phyloP scores from a whole-genome alignment of 1,140 invertebrate genomes.

The Tyrophagus putrescentiae region DNA sequence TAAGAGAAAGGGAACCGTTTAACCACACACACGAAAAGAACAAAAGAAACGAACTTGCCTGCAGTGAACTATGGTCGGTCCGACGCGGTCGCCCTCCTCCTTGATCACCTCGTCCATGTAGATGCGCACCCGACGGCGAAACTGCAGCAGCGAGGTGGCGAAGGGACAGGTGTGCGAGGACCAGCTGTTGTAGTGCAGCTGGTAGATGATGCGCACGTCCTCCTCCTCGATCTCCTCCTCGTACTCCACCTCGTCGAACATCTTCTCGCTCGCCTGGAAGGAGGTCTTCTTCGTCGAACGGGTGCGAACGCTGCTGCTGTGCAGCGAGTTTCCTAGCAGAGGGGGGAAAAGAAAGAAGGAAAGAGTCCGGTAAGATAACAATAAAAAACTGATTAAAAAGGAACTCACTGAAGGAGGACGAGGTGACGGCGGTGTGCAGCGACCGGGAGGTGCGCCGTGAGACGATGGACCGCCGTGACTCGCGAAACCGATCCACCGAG shows the following conservation, averaged over 20 bases:
- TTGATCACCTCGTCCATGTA: conserved; percentile 28
- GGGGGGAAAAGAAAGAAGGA: neutral
- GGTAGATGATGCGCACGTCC: conserved; percentile 64
- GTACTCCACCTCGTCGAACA: conserved; percentile 6
- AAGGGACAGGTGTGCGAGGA: conserved; percentile 84
- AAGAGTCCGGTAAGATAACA: neutral
- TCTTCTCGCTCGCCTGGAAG: neutral
- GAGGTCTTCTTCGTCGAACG: conserved; percentile 10
- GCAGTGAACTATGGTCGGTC: conserved; percentile 86
- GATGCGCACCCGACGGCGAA: conserved; percentile 61
- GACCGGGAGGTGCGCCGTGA: neutral
- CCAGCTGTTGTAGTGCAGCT: conserved; percentile 94
- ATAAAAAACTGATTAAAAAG: neutral
- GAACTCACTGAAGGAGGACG: neutral
- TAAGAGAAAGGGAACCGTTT: neutral
- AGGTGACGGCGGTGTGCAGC: neutral
- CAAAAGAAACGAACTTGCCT: conserved; percentile 48
- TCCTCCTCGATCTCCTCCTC: conserved; percentile 39
- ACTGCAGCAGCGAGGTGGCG: conserved; percentile 73
- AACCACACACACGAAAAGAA: neutral
- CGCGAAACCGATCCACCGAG: conserved; percentile 12
- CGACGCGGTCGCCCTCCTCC: conserved; percentile 35
- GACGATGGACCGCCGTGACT: conserved; percentile 3
- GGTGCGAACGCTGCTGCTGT: neutral
- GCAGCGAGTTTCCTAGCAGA: neutral